phyloP scores from a whole-genome alignment of 2,797 vertebrate species.

The Notolepis coatsorum region DNA sequence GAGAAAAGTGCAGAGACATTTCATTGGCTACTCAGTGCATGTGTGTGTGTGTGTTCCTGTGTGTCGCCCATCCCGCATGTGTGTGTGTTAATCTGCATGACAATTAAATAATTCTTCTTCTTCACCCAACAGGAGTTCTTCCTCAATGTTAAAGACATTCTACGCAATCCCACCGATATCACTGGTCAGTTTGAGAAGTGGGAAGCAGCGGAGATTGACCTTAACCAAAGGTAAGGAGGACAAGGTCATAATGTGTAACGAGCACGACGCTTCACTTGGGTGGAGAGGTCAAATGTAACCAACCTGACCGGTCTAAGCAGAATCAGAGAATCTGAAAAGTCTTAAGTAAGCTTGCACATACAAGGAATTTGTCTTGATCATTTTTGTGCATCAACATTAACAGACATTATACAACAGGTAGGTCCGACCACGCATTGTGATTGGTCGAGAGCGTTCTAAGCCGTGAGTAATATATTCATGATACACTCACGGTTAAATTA shows the following conservation, averaged over 20 bases:
- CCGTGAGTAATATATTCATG: too few relatives aligned
- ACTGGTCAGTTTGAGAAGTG: slow-evolving; percentile 93
- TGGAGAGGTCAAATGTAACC: not conserved
- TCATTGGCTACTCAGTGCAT: not conserved
- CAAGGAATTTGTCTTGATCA: too few relatives aligned
- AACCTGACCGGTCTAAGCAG: too few relatives aligned
- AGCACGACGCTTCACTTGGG: not conserved
- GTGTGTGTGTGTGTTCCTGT: not conserved
- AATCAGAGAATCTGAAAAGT: too few relatives aligned
- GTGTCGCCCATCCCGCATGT: not conserved
- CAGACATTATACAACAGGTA: too few relatives aligned
- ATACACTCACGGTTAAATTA: too few relatives aligned
- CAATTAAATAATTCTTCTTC: not conserved
- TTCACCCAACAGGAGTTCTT: slow-evolving; percentile 91
- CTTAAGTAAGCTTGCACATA: too few relatives aligned
- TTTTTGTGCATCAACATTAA: too few relatives aligned
- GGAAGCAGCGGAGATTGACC: slow-evolving; percentile 87
- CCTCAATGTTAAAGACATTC: slow-evolving; percentile 94
- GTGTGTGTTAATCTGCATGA: too few relatives aligned
- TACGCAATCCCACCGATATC: slow-evolving; percentile 86
- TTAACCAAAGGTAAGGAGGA: slow-evolving; percentile 85
- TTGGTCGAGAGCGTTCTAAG: too few relatives aligned
- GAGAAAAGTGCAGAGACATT: not conserved
- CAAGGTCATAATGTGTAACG: not conserved
- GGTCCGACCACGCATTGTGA: too few relatives aligned